Conservation (phyloP, 1,140 invertebrate species). For the Oryzaephilus surinamensis region DNA sequence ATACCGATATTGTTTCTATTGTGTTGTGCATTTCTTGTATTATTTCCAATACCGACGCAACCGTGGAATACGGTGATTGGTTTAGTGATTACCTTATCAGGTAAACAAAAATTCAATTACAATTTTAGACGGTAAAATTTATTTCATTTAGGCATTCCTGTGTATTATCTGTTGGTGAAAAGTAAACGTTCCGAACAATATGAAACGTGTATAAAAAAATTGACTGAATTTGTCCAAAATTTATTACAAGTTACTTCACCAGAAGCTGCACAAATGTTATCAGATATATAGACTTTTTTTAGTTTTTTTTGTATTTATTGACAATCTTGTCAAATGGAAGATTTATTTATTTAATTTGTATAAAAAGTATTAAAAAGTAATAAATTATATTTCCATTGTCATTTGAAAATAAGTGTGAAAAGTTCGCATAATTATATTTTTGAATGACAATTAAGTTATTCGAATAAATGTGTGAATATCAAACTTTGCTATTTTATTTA, state of each 20-base stretch:
- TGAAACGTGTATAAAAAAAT: constrained; percentile 30
- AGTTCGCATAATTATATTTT: too few relatives aligned
- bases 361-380: too few relatives aligned
- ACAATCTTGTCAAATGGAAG: too few relatives aligned
- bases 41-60: constrained; percentile 65
- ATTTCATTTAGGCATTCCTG: constrained; percentile 60
- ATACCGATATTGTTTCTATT: constrained; percentile 76
- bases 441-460: too few relatives aligned
- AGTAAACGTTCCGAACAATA: constrained; percentile 49
- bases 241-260: constrained; percentile 34
- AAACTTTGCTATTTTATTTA: too few relatives aligned
- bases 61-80: constrained; percentile 78
- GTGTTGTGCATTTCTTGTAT: constrained; percentile 70
- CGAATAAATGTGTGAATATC: too few relatives aligned
- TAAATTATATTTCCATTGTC: too few relatives aligned
- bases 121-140: background rate
- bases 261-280: constrained; percentile 20
- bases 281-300: too few relatives aligned
- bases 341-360: too few relatives aligned
- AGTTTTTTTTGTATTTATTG: too few relatives aligned
- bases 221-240: constrained; percentile 41
- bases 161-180: constrained; percentile 78
- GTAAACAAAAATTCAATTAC: constrained; percentile 13
- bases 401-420: too few relatives aligned
- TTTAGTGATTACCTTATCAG: constrained; percentile 64